Percentiles rank a stretch among this genome's conserved stretches.
Conservation (phyloP, 30 jellyfish, hydroid and myxozoan genomes). For the Aurelia aurita region DNA sequence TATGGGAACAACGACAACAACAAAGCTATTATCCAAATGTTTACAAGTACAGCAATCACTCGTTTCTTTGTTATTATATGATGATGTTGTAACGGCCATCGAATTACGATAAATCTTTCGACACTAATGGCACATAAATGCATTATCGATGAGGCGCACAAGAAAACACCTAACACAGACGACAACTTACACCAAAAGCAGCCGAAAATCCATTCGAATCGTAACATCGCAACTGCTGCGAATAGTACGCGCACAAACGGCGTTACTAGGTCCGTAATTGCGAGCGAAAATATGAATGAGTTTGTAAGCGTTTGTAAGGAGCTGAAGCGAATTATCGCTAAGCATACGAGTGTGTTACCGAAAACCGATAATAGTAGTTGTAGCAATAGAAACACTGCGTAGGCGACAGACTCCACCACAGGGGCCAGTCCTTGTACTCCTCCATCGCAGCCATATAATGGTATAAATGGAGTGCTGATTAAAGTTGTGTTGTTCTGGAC, state of each 20-base stretch:
- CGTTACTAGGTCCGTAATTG: conserved; percentile 79
- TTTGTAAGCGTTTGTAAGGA: conserved; percentile 77
- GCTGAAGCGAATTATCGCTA: conserved; percentile 70
- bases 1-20: conserved; percentile 81
- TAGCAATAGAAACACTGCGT: conserved; percentile 46
- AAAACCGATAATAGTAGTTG: conserved; percentile 61
- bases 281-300: conserved; percentile 80
- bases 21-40: conserved; percentile 79
- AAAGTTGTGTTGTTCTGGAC: not conserved
- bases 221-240: conserved; percentile 72
- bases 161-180: conserved; percentile 79
- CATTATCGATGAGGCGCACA: conserved; percentile 81
- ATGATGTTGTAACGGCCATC: conserved; percentile 72
- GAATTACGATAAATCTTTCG: conserved; percentile 80
- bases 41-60: conserved; percentile 26
- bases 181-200: conserved; percentile 90
- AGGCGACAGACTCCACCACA: conserved; percentile 37
- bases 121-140: conserved; percentile 87
- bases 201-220: conserved; percentile 84
- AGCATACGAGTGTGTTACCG: conserved; percentile 82
- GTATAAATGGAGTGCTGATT: not conserved
- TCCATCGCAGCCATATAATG: conserved; percentile 88
- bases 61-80: conserved; percentile 55
- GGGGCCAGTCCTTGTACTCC: conserved; percentile 60
- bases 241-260: conserved; percentile 79